Evolutionary conservation across 2,113 vertebrate species (phyloP).

Genomic region (Nettapus auritus): DNA sequence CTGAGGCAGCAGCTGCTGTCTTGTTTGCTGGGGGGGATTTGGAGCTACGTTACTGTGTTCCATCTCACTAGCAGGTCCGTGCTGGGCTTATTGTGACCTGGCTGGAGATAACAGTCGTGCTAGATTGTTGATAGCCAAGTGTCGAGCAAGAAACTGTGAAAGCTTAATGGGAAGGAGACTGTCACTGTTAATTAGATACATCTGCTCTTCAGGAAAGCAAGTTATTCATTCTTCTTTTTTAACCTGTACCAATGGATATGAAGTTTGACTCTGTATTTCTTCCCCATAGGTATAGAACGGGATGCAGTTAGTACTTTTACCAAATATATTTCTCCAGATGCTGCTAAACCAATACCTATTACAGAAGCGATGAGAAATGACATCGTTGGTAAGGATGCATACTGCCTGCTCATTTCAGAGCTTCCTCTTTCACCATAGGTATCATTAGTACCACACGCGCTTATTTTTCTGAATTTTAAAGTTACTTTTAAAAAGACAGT

Average conservation of each 20-base stretch:
- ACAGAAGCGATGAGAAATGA: constrained; percentile 95
- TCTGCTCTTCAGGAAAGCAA: not conserved
- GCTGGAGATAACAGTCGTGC: not conserved
- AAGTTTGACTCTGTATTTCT: constrained; percentile 23
- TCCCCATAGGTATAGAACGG: constrained; percentile 90
- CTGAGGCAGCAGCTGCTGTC: not conserved
- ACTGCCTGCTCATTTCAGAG: not conserved
- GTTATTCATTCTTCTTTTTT: not conserved
- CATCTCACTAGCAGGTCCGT: accelerated
- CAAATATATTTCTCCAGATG: constrained; percentile 98
- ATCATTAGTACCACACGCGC: not conserved
- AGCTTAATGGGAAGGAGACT: not conserved
- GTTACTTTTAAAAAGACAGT: not conserved
- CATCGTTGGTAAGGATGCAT: constrained; percentile 90
- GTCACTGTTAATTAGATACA: not conserved
- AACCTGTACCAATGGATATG: not conserved
- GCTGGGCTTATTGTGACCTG: not conserved
- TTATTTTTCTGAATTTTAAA: not conserved
- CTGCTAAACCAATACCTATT: constrained; percentile 94
- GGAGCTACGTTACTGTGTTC: not conserved
- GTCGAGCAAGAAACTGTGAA: not conserved
- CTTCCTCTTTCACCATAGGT: not conserved
- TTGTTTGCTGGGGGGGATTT: not conserved
- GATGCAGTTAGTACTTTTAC: constrained; percentile 98
- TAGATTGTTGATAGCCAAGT: not conserved